Percentiles rank a stretch among this genome's conserved stretches.
These are phyloP conservation scores for Gasterosteus nipponicus DNA, from an alignment of 2,113 vertebrate species.

Conservation along the genomic window DNA sequence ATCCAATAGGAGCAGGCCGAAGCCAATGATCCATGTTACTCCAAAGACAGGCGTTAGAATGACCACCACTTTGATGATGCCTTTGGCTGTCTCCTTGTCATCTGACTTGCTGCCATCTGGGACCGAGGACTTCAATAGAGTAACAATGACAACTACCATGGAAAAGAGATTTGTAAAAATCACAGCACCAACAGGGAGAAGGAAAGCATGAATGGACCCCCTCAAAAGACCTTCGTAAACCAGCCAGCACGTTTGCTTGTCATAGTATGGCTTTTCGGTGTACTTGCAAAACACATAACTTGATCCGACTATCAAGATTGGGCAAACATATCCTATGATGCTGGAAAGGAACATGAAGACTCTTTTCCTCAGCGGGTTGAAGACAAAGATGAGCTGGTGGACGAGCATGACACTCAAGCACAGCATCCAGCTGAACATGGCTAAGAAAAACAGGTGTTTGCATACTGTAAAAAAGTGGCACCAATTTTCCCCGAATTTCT, in stretches of 20 bases:
- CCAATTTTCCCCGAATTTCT: neutral
- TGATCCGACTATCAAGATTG: constrained; percentile 82
- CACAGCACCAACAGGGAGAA: constrained; percentile 85
- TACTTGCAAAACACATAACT: constrained; percentile 85
- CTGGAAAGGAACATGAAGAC: constrained; percentile 85
- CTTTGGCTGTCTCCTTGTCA: constrained; percentile 79
- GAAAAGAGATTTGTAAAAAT: constrained; percentile 87
- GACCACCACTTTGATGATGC: constrained; percentile 81
- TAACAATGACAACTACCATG: constrained; percentile 88
- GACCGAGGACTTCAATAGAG: constrained; percentile 84
- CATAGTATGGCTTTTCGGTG: constrained; percentile 66
- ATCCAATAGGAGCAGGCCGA: constrained; percentile 47
- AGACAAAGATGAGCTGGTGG: constrained; percentile 93
- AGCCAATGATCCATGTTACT: constrained; percentile 81
- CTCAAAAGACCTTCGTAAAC: constrained; percentile 70
- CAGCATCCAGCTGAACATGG: constrained; percentile 96
- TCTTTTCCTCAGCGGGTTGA: constrained; percentile 88
- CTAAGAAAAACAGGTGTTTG: constrained; percentile 90
- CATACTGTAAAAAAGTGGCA: constrained; percentile 84
- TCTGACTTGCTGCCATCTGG: constrained; percentile 69
- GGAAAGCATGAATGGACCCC: constrained; percentile 87
- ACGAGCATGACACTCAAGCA: constrained; percentile 91
- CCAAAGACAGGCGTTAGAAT: constrained; percentile 83
- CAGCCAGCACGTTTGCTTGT: constrained; percentile 84
- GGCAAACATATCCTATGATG: constrained; percentile 87